phyloP scores from a whole-genome alignment of 2,888 invertebrate species.

The Lepidochitona cinerea region DNA sequence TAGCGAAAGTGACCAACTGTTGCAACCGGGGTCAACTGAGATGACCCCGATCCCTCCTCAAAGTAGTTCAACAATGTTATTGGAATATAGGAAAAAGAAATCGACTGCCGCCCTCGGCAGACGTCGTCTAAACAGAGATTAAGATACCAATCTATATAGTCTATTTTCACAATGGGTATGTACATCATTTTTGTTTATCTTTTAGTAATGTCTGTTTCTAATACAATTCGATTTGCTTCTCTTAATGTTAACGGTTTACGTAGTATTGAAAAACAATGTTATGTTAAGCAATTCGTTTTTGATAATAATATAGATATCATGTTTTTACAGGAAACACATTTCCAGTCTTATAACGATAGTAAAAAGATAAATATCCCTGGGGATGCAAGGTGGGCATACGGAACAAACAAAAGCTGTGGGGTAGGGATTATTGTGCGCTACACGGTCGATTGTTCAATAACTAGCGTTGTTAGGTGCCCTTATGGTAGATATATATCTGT shows the following conservation, averaged over 20 bases:
- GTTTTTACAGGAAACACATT: background rate
- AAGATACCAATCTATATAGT: too few species aligned
- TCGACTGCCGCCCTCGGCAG: background rate
- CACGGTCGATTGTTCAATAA: background rate
- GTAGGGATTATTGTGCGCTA: background rate
- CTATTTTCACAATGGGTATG: too few species aligned
- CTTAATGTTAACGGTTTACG: background rate
- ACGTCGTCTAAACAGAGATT: too few species aligned
- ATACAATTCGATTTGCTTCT: background rate
- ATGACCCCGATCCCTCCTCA: background rate
- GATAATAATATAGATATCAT: background rate
- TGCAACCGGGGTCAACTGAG: too few species aligned
- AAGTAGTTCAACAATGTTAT: background rate
- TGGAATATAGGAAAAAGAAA: background rate
- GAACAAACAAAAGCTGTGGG: background rate
- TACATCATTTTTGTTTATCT: background rate
- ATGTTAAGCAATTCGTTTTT: background rate
- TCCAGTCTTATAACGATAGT: background rate
- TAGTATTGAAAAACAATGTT: background rate
- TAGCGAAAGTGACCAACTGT: too few species aligned
- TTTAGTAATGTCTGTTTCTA: background rate
- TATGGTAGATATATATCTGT: background rate
- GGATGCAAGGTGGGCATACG: background rate
- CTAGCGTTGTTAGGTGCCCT: background rate
- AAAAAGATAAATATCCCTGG: background rate